Base-by-base conservation (phyloP, 2,888 invertebrate genomes). In the Dione vanillae region DNA sequence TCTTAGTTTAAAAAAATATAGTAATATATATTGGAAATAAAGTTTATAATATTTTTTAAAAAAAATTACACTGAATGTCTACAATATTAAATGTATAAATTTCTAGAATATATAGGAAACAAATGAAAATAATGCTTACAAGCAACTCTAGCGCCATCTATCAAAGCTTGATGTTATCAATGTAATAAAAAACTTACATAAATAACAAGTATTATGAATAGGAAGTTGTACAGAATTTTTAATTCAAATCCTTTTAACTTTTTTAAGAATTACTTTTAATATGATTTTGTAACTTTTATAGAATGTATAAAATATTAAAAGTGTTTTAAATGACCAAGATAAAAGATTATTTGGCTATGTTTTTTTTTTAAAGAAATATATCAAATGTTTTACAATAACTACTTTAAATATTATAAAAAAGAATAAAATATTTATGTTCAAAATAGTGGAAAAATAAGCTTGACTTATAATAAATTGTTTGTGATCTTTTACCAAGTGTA, bases 71-170 rank as follows among this genome's bases (percentile, higher is more conserved):
- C 5, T 10, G 11, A 37, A 56, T 37, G 16, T 54, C 10, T 37
- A 7, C 27, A 54, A n/a, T 37, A 10, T 27, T 1, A n/a, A 54
- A 56, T 40, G 16, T 52, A 52, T 27, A 37, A 16, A 54, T 37
- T 40, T 56, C 37, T 56, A 40, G 37, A 56, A 40, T 0, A 16
- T 40, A 35, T 27, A 1, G 27, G 45, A 49, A 20, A 45, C 9
- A 41, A 45, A 35, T 61, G 9, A 27, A 61, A 16, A 27, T 11
- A 43, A 7, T 61, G 16, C n/a, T 45, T 43, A 12, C 9, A 61
- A 61, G 27, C 27, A 58, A 47, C 10, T 49, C 20, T 58, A 67
- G 58, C 67, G 58, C 67, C 61, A 61, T 61, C 61, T 61, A 61
- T 61, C n/a, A 61, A 14, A 16, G 61, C 16, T 45, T 35, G 27